Percentiles rank a stretch among this genome's conserved stretches.
phyloP scores from a whole-genome alignment of 2,888 invertebrate genomes.

The Aproaerema taeniolella region DNA sequence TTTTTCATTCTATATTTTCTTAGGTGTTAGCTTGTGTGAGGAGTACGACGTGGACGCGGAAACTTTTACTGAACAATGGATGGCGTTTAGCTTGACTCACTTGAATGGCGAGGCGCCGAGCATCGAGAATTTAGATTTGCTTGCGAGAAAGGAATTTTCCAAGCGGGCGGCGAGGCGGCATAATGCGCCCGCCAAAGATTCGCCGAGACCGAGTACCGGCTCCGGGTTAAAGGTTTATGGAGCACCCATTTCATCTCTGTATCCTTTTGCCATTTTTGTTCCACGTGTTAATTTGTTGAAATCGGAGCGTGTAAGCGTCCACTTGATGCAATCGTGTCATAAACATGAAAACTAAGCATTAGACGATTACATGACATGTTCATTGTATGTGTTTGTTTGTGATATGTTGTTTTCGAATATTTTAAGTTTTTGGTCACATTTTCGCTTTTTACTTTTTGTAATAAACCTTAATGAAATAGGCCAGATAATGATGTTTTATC shows the following conservation, averaged over 20 bases:
- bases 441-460: no score
- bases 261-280: slow-evolving; percentile 54
- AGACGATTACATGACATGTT: slow-evolving; percentile 8
- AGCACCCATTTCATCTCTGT: slow-evolving; percentile 47
- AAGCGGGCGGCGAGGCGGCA: slow-evolving; percentile 58
- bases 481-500: slow-evolving; percentile 64
- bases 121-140: slow-evolving; percentile 74
- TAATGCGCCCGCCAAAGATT: slow-evolving; percentile 51
- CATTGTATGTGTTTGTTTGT: slow-evolving; percentile 13
- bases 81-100: slow-evolving; percentile 84
- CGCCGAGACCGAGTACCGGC: slow-evolving; percentile 51
- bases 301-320: no score
- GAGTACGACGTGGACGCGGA: slow-evolving; percentile 80
- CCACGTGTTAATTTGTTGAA: slow-evolving; percentile 43
- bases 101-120: slow-evolving; percentile 79
- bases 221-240: slow-evolving; percentile 57
- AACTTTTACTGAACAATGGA: slow-evolving; percentile 86
- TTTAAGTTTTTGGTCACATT: no score
- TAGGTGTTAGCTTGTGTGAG: slow-evolving; percentile 81
- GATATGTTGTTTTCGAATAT: slow-evolving; percentile 9
- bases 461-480: slow-evolving; percentile 48
- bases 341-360: no score
- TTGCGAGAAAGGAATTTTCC: slow-evolving; percentile 81
- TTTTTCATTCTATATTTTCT: slow-evolving; percentile 45
- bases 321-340: not conserved